These are phyloP conservation scores for Drosophila busckii DNA, from an alignment of 1,140 invertebrate species.

Conservation along the genomic window DNA sequence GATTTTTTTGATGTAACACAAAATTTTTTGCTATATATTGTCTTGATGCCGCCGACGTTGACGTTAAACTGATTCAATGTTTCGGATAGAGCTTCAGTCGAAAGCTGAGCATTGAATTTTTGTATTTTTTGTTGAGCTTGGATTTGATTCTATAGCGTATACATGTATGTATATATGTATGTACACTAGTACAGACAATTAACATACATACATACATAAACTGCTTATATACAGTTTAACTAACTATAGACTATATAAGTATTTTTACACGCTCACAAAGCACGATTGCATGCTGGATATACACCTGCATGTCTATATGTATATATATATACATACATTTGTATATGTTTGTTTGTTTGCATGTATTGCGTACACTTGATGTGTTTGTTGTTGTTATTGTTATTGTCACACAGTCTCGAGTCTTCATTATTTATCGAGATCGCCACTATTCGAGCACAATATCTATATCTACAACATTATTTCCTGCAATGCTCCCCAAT, in stretches of 20 bases:
- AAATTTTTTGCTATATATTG: slow-evolving; percentile 60
- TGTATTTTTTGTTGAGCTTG: slow-evolving; percentile 50
- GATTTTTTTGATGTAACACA: slow-evolving; percentile 23
- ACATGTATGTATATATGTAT: slow-evolving; percentile 5
- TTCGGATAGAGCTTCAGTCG: slow-evolving; percentile 63
- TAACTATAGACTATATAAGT: slow-evolving; percentile 46
- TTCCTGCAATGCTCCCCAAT: slow-evolving; percentile 18
- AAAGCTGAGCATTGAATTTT: slow-evolving; percentile 56
- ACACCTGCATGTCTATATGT: slow-evolving; percentile 9
- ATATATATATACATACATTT: not conserved
- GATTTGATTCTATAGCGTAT: slow-evolving; percentile 36
- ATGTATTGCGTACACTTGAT: not conserved
- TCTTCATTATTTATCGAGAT: slow-evolving; percentile 1
- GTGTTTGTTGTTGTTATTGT: slow-evolving; percentile 19
- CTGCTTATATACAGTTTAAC: slow-evolving; percentile 48
- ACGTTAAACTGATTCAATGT: slow-evolving; percentile 75
- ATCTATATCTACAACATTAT: not conserved
- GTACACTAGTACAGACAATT: slow-evolving; percentile 1
- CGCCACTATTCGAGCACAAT: slow-evolving; percentile 7
- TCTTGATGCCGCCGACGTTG: slow-evolving; percentile 74
- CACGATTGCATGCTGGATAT: slow-evolving; percentile 32
- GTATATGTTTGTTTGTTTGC: slow-evolving; percentile 8
- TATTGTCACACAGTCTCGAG: slow-evolving; percentile 23
- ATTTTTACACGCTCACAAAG: slow-evolving; percentile 35
- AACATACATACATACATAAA: slow-evolving; percentile 11